A percentile compares a stretch with the other conserved stretches of the same genome.
Conservation (phyloP, 2,888 invertebrate species). For the Patella ulyssiponensis region DNA sequence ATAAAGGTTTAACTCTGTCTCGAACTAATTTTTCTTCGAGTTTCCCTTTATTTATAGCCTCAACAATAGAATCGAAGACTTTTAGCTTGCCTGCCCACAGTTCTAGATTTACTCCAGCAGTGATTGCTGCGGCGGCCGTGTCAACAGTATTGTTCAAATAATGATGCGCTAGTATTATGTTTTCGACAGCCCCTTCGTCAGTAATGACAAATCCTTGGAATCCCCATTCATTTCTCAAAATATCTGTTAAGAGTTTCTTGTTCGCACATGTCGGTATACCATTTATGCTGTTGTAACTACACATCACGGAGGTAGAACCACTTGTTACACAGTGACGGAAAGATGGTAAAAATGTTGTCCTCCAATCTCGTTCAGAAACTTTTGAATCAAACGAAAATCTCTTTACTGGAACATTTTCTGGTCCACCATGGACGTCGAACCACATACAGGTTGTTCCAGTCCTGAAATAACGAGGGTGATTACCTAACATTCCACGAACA, state of each 20-base stretch:
- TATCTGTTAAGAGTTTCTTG: constrained; percentile 53
- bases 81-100: constrained; percentile 22
- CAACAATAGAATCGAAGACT: constrained; percentile 31
- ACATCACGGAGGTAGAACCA: constrained; percentile 67
- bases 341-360: constrained; percentile 65
- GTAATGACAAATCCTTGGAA: constrained; percentile 62
- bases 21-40: constrained; percentile 20
- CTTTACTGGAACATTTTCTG: constrained; percentile 61
- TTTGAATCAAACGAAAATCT: constrained; percentile 59
- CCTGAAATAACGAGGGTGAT: constrained; percentile 55
- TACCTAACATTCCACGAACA: constrained; percentile 63
- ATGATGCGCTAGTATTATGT: constrained; percentile 44
- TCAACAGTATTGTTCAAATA: constrained; percentile 42
- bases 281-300: constrained; percentile 68
- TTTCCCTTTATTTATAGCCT: constrained; percentile 44
- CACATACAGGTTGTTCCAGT: constrained; percentile 68
- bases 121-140: constrained; percentile 38
- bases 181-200: constrained; percentile 57
- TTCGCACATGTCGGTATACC: constrained; percentile 63
- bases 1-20: constrained; percentile 36
- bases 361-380: constrained; percentile 63
- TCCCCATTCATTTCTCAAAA: constrained; percentile 56
- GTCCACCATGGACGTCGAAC: constrained; percentile 66
- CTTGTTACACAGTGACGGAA: constrained; percentile 64
- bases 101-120: constrained; percentile 55